Evolutionary conservation across 2,113 vertebrate genomes (phyloP).

Genomic region (Pungitius pungitius): DNA sequence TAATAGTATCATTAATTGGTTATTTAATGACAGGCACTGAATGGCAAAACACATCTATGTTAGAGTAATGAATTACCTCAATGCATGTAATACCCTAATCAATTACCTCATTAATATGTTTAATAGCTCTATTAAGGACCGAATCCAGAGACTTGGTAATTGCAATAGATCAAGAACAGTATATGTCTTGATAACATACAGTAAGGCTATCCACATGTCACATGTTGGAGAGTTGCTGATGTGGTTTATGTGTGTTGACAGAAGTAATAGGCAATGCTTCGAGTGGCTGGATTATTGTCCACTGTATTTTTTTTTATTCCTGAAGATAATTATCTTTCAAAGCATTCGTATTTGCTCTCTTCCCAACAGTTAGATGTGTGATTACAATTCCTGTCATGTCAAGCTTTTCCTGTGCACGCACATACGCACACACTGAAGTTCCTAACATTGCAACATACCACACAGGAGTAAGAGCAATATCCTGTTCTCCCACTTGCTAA

Average conservation of each 20-base stretch:
- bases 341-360: conserved; percentile 35
- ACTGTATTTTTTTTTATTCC: conserved; percentile 1
- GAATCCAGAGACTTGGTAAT: neutral
- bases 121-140: neutral
- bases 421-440: conserved; percentile 11
- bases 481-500: conserved; percentile 28
- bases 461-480: conserved; percentile 32
- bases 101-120: conserved; percentile 1
- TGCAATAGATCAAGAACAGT: neutral
- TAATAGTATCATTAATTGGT: neutral
- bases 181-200: neutral
- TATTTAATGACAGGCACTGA: neutral
- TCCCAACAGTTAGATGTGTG: conserved; percentile 48
- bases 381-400: conserved; percentile 36
- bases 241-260: neutral
- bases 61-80: neutral
- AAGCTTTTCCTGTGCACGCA: conserved; percentile 4
- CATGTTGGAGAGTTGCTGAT: neutral
- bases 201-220: neutral
- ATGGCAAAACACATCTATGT: neutral
- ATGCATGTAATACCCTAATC: neutral
- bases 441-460: conserved; percentile 21
- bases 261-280: neutral
- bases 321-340: conserved; percentile 36
- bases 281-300: neutral